Evolutionary conservation across 2,797 vertebrate species (phyloP).

Genomic region (Toxotes lorentzi): DNA sequence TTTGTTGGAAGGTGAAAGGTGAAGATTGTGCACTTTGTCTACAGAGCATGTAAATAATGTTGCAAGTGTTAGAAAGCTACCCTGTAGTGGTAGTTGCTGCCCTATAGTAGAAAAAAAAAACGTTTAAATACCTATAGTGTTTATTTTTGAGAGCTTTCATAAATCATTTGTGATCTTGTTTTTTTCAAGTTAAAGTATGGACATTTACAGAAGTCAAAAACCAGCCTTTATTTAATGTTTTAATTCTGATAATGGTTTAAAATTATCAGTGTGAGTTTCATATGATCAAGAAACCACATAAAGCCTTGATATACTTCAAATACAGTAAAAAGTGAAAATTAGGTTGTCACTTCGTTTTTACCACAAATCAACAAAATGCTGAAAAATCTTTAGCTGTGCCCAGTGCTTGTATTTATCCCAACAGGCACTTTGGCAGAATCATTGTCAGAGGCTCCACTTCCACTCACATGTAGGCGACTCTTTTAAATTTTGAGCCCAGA

Average conservation of each 20-base stretch:
- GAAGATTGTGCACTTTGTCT: background rate
- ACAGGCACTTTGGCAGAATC: background rate
- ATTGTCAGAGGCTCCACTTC: background rate
- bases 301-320: background rate
- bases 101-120: background rate
- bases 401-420: background rate
- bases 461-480: background rate
- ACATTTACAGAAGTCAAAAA: background rate
- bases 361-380: background rate
- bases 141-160: no score
- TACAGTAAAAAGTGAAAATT: background rate
- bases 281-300: background rate
- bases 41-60: background rate
- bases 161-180: no score
- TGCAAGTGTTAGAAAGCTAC: background rate
- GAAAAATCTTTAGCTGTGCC: background rate
- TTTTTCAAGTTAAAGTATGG: no score
- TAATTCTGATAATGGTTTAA: background rate
- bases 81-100: no score
- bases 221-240: background rate
- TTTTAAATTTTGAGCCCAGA: background rate
- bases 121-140: no score
- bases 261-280: background rate
- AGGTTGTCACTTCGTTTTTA: background rate
- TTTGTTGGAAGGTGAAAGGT: background rate